Evolutionary conservation across 2,888 invertebrate genomes (phyloP).

Genomic region (Mythimna lalbum): DNA sequence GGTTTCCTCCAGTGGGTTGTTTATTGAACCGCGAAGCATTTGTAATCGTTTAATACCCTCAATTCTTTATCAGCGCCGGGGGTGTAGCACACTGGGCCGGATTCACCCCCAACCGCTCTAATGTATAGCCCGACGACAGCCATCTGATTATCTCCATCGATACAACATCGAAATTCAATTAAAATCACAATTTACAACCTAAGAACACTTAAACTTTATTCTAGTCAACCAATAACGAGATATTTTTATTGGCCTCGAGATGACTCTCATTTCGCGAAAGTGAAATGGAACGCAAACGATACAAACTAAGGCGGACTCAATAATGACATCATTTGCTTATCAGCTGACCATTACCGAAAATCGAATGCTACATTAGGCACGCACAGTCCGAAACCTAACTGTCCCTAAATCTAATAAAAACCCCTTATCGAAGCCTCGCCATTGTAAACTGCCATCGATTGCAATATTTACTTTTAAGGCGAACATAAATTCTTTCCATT

Average conservation of each 20-base stretch:
- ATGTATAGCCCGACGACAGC: slow-evolving; percentile 87
- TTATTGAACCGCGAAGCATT: slow-evolving; percentile 90
- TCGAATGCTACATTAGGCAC: slow-evolving; percentile 88
- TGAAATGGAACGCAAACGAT: slow-evolving; percentile 80
- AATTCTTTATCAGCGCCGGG: slow-evolving; percentile 88
- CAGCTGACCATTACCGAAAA: slow-evolving; percentile 91
- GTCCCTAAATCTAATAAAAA: slow-evolving; percentile 86
- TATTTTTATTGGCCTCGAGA: slow-evolving; percentile 65
- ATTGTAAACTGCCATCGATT: slow-evolving; percentile 85
- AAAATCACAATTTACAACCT: slow-evolving; percentile 61
- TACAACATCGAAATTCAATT: slow-evolving; percentile 71
- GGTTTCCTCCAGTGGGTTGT: slow-evolving; percentile 82
- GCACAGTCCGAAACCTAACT: slow-evolving; percentile 85
- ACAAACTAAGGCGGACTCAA: slow-evolving; percentile 85
- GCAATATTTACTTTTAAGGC: slow-evolving; percentile 87
- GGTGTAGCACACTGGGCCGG: slow-evolving; percentile 77
- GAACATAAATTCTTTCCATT: slow-evolving; percentile 88
- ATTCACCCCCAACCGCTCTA: slow-evolving; percentile 78
- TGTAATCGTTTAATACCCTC: slow-evolving; percentile 91
- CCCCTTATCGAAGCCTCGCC: slow-evolving; percentile 84
- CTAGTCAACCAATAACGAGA: slow-evolving; percentile 62
- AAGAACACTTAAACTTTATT: slow-evolving; percentile 64
- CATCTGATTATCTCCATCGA: slow-evolving; percentile 80
- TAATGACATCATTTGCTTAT: slow-evolving; percentile 90
- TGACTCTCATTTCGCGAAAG: slow-evolving; percentile 60